These are phyloP conservation scores for Argya squamiceps DNA, from an alignment of 2,797 vertebrate genomes.

Conservation along the genomic window DNA sequence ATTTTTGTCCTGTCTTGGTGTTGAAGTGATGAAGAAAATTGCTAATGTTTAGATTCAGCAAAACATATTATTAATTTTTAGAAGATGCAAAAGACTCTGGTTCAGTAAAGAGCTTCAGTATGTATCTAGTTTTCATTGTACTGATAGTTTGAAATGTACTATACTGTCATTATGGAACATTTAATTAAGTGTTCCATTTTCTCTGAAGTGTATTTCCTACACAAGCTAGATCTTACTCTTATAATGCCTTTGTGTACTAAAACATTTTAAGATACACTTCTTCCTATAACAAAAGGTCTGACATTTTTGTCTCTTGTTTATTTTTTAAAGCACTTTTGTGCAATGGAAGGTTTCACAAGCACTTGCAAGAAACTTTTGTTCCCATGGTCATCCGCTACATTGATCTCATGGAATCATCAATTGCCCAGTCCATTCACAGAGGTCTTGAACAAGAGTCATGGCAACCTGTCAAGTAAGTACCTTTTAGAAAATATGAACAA, in stretches of 20 bases:
- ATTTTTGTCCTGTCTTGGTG: neutral
- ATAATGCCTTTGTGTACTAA: neutral
- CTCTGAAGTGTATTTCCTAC: neutral
- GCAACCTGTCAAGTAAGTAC: slow-evolving; percentile 94
- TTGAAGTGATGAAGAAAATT: neutral
- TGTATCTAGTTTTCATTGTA: neutral
- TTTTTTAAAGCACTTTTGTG: slow-evolving; percentile 87
- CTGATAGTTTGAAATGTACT: neutral
- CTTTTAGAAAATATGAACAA: neutral
- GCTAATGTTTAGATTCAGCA: neutral
- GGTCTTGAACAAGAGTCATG: slow-evolving; percentile 96
- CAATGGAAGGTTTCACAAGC: slow-evolving; percentile 95
- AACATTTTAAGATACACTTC: neutral
- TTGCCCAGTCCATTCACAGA: slow-evolving; percentile 96
- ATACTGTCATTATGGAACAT: neutral
- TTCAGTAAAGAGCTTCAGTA: neutral
- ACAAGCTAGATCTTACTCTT: neutral
- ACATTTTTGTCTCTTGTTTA: slow-evolving; percentile 44
- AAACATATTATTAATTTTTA: neutral
- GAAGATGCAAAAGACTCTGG: neutral
- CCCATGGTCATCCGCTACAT: slow-evolving; percentile 95
- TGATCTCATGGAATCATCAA: slow-evolving; percentile 98
- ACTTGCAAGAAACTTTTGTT: slow-evolving; percentile 92
- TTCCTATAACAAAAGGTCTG: neutral
- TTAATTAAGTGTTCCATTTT: neutral